These are phyloP conservation scores for Corythornis cristatus DNA, from an alignment of 2,113 vertebrate genomes.

Conservation along the genomic window DNA sequence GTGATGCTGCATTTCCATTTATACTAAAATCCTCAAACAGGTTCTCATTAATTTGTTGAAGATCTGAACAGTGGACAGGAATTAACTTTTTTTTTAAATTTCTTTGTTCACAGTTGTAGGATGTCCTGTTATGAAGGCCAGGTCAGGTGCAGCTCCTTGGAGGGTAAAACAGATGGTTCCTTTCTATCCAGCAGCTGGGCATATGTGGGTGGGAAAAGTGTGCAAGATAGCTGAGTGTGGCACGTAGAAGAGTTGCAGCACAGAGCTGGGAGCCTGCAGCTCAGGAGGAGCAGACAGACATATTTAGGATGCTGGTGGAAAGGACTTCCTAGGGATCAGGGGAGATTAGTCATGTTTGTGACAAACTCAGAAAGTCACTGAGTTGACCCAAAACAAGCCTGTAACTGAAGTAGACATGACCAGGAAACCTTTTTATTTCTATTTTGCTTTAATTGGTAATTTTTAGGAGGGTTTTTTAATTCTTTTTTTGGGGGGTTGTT, in stretches of 20 bases:
- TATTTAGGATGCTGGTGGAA: not conserved
- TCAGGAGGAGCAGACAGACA: not conserved
- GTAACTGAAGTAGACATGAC: not conserved
- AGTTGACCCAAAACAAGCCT: not conserved
- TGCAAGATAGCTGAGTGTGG: slow-evolving; percentile 1
- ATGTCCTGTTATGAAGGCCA: not conserved
- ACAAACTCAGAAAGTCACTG: not conserved
- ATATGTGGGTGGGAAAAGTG: not conserved
- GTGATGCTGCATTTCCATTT: not conserved
- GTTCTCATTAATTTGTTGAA: not conserved
- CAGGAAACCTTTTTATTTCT: not conserved
- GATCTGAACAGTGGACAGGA: not conserved
- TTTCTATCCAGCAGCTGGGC: slow-evolving; percentile 42
- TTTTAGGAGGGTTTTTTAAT: not conserved
- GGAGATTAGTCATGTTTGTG: not conserved
- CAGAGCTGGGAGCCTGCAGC: not conserved
- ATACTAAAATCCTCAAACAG: not conserved
- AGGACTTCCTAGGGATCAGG: not conserved
- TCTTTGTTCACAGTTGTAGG: not conserved
- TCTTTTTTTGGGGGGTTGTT: not conserved
- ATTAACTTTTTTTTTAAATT: not conserved
- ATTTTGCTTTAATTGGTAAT: not conserved
- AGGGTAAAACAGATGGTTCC: slow-evolving; percentile 36
- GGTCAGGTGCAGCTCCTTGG: slow-evolving; percentile 13
- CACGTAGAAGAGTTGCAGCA: not conserved